A percentile compares a stretch with the other conserved stretches of the same genome.
These are phyloP conservation scores for Piscicola geometra DNA, from an alignment of 2,888 invertebrate species.

Conservation along the genomic window DNA sequence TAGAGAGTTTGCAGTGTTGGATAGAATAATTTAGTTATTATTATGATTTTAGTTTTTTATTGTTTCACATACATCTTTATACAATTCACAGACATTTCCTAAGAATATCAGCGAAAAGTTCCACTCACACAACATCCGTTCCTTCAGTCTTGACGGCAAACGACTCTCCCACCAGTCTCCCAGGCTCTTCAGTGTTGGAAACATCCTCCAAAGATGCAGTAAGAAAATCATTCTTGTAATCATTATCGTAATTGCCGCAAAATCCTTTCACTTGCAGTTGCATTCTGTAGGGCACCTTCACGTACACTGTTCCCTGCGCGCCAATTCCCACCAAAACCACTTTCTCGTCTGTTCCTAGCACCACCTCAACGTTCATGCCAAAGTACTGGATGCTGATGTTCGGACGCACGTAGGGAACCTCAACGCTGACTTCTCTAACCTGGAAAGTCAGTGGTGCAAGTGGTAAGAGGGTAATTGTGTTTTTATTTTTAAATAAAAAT, in stretches of 20 bases:
- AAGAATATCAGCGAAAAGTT: too few relatives aligned
- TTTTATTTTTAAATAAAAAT: neutral
- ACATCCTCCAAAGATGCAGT: neutral
- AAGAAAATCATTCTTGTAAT: neutral
- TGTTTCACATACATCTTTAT: too few relatives aligned
- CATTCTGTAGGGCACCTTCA: neutral
- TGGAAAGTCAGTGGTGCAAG: neutral
- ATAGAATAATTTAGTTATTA: too few relatives aligned
- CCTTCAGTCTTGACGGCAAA: neutral
- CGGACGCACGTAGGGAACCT: neutral
- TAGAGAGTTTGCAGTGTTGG: too few relatives aligned
- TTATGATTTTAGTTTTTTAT: too few relatives aligned
- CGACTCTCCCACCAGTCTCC: neutral
- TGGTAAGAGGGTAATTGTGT: neutral
- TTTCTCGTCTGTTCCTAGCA: neutral
- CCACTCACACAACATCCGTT: neutral
- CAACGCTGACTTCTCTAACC: neutral
- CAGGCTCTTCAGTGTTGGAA: neutral
- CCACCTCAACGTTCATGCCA: conserved; percentile 1
- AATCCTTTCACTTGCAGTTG: conserved; percentile 8
- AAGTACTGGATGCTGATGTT: neutral
- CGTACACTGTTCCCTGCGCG: conserved; percentile 11
- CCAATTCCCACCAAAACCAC: neutral
- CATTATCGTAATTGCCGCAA: conserved; percentile 14
- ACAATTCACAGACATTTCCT: too few relatives aligned